Conservation (phyloP, 2,888 invertebrate species). For the Perizoma flavofasciatum region DNA sequence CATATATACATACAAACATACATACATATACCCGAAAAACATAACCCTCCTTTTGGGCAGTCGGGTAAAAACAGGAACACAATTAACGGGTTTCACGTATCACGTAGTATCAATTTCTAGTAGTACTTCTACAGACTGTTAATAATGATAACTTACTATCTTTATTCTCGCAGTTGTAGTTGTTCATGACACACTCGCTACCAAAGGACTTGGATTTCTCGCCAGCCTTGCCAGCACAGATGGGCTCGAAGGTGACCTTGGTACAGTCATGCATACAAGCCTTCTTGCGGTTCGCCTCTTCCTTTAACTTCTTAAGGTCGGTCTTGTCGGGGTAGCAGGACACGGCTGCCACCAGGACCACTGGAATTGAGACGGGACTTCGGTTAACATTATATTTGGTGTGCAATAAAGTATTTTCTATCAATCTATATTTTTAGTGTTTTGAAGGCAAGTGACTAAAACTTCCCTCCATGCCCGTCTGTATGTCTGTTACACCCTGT, state of each 20-base stretch:
- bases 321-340: constrained; percentile 82
- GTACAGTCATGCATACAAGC: constrained; percentile 83
- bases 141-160: constrained; percentile 78
- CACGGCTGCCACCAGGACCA: constrained; percentile 65
- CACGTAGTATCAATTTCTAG: no score
- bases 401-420: no score
- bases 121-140: neutral
- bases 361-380: constrained; percentile 48
- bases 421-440: no score
- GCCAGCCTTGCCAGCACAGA: constrained; percentile 86
- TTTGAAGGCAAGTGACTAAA: no score
- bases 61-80: no score
- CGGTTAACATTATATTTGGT: no score
- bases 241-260: constrained; percentile 76
- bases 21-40: no score
- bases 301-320: constrained; percentile 85
- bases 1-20: no score
- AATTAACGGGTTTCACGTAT: no score
- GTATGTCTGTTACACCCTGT: no score
- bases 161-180: constrained; percentile 87
- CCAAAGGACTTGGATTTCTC: constrained; percentile 85
- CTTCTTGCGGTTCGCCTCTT: constrained; percentile 80
- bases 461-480: no score
- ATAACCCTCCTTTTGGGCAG: no score
- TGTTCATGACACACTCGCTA: constrained; percentile 85